Base-by-base conservation (phyloP, 2,888 invertebrate species). In the Palloptera scutellata region DNA sequence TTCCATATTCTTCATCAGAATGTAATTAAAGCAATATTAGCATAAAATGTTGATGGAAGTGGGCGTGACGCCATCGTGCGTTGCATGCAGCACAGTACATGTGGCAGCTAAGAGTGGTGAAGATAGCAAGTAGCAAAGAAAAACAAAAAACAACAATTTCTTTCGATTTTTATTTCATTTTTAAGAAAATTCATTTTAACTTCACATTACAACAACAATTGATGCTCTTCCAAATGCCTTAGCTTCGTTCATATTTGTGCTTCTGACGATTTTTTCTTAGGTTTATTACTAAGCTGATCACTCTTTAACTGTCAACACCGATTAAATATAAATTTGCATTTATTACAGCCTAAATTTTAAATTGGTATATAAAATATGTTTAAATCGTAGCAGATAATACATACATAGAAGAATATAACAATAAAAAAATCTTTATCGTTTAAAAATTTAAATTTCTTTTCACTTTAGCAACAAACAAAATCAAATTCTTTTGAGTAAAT, bases 241-340 rank as follows among this genome's bases (percentile, higher is more conserved):
- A 17, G 30, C 45, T 55, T 30, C 41, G 4, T 30, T 17, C 30
- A 13, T 48, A 42, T 54, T 63, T 58, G 17, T 12, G 11, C 41
- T 58, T 48, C 30, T 51, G 40, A 19, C 17, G 20, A n/a, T 13
- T 42, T 40, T 8, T 48, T 57, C 3, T 12, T 5, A 10, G 15
- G 15, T n/a, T 6, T 19, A 41, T 42, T 12, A 54, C 43, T 12
- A 55, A 11, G 17, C 42, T 58, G 63, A 13, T 67, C 61, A 73
- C 74, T 78, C 74, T 74, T 76, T 78, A 80, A 79, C 79, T 80
- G 79, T 79, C 79, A 80, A 75, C 79, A 76, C 72, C 75, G 76
- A 80, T 80, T 80, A 80, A 79, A 79, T 74, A 75, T 73, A 74
- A 79, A 79, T 80, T 80, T 79, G 77, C 80, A 78, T 79, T 64